Evolutionary conservation across 2,113 vertebrate genomes (phyloP).

Genomic region (Ginglymostoma cirratum): DNA sequence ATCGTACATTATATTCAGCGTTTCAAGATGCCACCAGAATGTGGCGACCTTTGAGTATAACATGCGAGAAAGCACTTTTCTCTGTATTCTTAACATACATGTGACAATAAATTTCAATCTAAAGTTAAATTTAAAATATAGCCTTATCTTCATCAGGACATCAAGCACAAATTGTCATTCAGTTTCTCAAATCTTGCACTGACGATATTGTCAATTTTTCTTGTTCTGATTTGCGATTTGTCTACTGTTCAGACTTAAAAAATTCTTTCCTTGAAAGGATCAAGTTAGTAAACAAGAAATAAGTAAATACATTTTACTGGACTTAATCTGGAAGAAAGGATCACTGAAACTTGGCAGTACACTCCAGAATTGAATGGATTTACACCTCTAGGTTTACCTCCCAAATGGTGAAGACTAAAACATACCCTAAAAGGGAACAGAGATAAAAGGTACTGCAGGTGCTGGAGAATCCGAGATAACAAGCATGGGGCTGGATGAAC

Average conservation of each 20-base stretch:
- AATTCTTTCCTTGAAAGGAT: not conserved
- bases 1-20: too few relatives aligned
- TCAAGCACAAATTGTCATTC: not conserved
- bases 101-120: too few relatives aligned
- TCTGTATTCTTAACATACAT: too few relatives aligned
- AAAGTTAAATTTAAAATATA: too few relatives aligned
- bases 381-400: not conserved
- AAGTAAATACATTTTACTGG: not conserved
- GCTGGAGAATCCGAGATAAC: too few relatives aligned
- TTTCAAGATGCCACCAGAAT: too few relatives aligned
- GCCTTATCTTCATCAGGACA: not conserved
- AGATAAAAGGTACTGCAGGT: too few relatives aligned
- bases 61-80: not conserved
- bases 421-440: not conserved
- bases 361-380: not conserved
- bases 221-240: not conserved
- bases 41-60: too few relatives aligned
- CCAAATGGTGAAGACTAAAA: not conserved
- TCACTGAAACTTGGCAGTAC: not conserved
- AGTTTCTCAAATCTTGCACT: not conserved
- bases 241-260: not conserved
- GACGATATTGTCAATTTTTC: not conserved
- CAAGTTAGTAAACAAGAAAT: not conserved
- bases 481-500: too few relatives aligned
- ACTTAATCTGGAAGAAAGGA: not conserved